phyloP scores from a whole-genome alignment of 2,113 vertebrate species.

The Centropus bengalensis region DNA sequence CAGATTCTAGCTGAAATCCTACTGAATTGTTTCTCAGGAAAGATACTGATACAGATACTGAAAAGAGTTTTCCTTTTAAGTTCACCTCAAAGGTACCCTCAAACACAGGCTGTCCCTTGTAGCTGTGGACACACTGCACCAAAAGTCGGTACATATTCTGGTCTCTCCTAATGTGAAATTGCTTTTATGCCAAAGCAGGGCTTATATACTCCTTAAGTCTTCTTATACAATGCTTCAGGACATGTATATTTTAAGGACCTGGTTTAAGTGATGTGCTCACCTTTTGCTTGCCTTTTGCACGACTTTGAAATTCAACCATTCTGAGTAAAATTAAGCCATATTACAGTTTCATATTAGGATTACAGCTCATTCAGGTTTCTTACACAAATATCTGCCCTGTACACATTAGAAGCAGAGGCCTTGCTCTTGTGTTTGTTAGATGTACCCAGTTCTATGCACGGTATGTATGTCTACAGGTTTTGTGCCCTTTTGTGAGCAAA shows the following conservation, averaged over 20 bases:
- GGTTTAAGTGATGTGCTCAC: not conserved
- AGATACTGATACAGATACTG: not conserved
- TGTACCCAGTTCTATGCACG: not conserved
- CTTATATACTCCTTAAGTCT: not conserved
- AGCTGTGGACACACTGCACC: conserved; percentile 26
- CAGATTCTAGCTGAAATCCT: not conserved
- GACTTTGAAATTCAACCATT: not conserved
- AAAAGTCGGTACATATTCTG: not conserved
- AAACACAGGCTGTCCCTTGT: not conserved
- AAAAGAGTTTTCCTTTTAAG: not conserved
- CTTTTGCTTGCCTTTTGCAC: not conserved
- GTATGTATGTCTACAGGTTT: not conserved
- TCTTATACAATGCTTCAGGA: not conserved
- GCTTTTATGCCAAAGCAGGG: not conserved
- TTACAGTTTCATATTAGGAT: not conserved
- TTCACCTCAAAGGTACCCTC: not conserved
- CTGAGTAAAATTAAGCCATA: not conserved
- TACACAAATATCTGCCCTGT: not conserved
- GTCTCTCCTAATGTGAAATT: not conserved
- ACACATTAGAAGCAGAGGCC: not conserved
- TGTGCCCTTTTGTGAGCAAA: not conserved
- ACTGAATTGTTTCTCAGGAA: not conserved
- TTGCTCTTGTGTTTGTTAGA: not conserved
- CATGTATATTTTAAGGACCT: not conserved
- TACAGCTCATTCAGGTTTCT: not conserved